Conservation (phyloP, 2,113 vertebrate species). For the Phrynosoma platyrhinos region DNA sequence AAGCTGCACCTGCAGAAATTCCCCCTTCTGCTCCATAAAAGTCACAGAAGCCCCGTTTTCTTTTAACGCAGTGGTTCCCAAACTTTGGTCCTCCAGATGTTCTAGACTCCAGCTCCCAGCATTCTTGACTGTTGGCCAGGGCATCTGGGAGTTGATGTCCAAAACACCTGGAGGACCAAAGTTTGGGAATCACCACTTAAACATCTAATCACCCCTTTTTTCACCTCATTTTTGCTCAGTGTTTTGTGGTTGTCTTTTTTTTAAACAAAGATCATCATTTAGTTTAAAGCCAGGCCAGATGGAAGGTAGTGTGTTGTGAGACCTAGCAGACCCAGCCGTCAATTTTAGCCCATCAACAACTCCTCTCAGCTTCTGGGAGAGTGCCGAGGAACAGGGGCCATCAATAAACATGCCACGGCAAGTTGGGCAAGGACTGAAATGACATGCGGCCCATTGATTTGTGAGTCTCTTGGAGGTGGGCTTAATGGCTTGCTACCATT, state of each 20-base stretch:
- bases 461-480: slow-evolving; percentile 45
- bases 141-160: too few relatives aligned
- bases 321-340: background rate
- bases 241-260: background rate
- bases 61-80: background rate
- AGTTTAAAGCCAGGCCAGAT: slow-evolving; percentile 2
- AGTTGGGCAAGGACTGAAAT: background rate
- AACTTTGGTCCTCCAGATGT: too few relatives aligned
- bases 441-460: slow-evolving; percentile 45
- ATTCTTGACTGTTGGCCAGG: too few relatives aligned
- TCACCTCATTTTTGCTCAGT: background rate
- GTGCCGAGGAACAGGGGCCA: slow-evolving; percentile 27
- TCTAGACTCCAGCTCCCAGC: too few relatives aligned
- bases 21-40: background rate
- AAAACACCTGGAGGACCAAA: too few relatives aligned
- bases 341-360: slow-evolving; percentile 37
- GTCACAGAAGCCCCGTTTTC: background rate
- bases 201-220: background rate
- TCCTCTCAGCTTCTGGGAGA: background rate
- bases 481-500: slow-evolving; percentile 54
- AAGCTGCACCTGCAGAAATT: background rate
- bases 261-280: background rate
- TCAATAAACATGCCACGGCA: background rate
- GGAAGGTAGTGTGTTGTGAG: background rate
- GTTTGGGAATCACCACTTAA: too few relatives aligned